Evolutionary conservation across 2,113 vertebrate genomes (phyloP).

Genomic region (Engystomops pustulosus): DNA sequence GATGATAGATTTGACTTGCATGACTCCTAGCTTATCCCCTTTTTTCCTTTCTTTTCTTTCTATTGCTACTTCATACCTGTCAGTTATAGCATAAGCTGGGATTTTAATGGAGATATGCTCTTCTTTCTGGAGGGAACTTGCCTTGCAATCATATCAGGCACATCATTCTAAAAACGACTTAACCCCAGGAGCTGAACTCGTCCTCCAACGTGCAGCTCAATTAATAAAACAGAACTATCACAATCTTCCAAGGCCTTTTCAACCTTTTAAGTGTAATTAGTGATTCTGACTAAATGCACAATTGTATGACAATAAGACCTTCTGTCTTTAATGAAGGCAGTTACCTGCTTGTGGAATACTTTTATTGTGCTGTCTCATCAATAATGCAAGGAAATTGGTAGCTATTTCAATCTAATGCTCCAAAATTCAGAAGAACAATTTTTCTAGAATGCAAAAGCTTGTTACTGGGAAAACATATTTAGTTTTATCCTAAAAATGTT

Average conservation of each 20-base stretch:
- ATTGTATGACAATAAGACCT: constrained; percentile 28
- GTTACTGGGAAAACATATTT: not conserved
- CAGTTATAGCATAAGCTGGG: constrained; percentile 46
- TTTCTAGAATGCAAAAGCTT: constrained; percentile 27
- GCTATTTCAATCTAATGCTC: constrained; percentile 16
- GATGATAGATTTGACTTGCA: constrained; percentile 45
- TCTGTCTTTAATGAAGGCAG: constrained; percentile 34
- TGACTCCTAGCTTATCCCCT: constrained; percentile 38
- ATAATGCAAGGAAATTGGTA: constrained; percentile 48
- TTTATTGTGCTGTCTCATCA: constrained; percentile 33
- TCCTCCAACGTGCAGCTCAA: constrained; percentile 31
- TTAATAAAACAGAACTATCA: constrained; percentile 53
- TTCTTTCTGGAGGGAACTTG: constrained; percentile 26
- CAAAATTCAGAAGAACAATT: constrained; percentile 29
- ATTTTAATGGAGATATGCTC: constrained; percentile 51
- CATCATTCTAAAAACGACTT: constrained; percentile 47
- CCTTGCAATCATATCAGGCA: constrained; percentile 32
- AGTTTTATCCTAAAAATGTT: not conserved
- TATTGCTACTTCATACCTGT: constrained; percentile 44
- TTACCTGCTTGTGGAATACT: constrained; percentile 47
- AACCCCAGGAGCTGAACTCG: constrained; percentile 46
- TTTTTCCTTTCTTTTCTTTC: constrained; percentile 16
- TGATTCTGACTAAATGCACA: constrained; percentile 40
- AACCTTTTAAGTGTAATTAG: constrained; percentile 57
- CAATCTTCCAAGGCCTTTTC: constrained; percentile 29